A percentile compares a stretch with the other conserved stretches of the same genome.
These are phyloP conservation scores for Rhinella marina DNA, from an alignment of 2,797 vertebrate genomes.

Conservation along the genomic window DNA sequence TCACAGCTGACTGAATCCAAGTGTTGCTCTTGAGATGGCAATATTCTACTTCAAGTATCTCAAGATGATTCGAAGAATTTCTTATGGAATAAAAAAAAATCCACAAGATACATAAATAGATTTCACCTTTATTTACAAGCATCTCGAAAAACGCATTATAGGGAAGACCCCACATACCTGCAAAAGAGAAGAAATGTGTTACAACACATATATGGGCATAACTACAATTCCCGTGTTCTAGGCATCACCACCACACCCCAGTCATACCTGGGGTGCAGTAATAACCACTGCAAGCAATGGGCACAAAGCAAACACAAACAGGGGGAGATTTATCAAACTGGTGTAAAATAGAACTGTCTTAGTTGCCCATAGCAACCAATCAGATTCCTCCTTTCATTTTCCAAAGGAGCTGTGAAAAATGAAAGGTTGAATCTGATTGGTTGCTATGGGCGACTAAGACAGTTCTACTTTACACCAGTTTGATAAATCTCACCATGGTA, in stretches of 20 bases:
- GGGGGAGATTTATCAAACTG: too few relatives aligned
- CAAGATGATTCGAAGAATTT: neutral
- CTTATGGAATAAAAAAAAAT: neutral
- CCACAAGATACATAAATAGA: neutral
- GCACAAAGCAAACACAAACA: neutral
- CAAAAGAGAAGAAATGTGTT: neutral
- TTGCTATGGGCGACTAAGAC: too few relatives aligned
- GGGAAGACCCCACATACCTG: neutral
- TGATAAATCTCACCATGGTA: too few relatives aligned
- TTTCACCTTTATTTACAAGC: constrained; percentile 28
- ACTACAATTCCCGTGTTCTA: neutral
- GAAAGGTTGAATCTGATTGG: too few relatives aligned
- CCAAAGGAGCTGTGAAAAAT: too few relatives aligned
- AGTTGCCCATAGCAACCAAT: too few relatives aligned
- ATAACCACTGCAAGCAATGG: neutral
- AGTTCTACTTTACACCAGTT: too few relatives aligned
- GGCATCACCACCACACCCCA: neutral
- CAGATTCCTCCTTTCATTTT: too few relatives aligned
- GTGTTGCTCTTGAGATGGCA: neutral
- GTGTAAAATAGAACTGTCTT: too few relatives aligned
- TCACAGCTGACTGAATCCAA: neutral
- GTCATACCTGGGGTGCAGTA: neutral
- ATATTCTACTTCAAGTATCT: neutral
- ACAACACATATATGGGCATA: neutral
- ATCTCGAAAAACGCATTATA: neutral